phyloP scores from a whole-genome alignment of 2,797 vertebrate genomes.

The Sebastes hopkinsi region DNA sequence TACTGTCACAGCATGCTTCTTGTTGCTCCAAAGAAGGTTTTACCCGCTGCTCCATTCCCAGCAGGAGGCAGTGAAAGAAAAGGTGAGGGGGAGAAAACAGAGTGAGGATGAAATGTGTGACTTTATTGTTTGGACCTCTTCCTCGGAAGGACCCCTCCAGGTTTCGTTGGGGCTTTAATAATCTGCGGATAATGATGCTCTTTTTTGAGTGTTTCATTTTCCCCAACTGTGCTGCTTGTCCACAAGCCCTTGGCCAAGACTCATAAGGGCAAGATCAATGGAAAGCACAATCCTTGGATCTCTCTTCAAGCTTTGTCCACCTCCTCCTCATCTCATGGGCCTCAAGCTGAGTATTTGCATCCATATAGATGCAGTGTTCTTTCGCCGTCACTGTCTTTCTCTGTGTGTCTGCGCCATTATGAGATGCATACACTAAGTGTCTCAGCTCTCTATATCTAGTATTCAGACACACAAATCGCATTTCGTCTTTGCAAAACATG shows the following conservation, averaged over 20 bases:
- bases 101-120: constrained; percentile 36
- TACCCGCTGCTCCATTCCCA: constrained; percentile 40
- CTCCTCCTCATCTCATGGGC: constrained; percentile 9
- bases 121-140: constrained; percentile 43
- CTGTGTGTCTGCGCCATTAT: constrained; percentile 15
- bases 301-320: constrained; percentile 19
- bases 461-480: constrained; percentile 52
- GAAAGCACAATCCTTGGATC: constrained; percentile 29
- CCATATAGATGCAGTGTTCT: constrained; percentile 1
- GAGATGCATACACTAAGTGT: constrained; percentile 41
- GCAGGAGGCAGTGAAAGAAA: constrained; percentile 39
- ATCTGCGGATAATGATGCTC: constrained; percentile 49
- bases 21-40: constrained; percentile 57
- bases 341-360: constrained; percentile 49
- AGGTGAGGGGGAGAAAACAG: constrained; percentile 30
- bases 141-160: constrained; percentile 14
- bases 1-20: constrained; percentile 58
- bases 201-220: constrained; percentile 39
- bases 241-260: constrained; percentile 21
- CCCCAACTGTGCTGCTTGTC: constrained; percentile 8
- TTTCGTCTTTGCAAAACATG: constrained; percentile 45
- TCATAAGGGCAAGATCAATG: constrained; percentile 41
- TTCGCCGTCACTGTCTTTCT: constrained; percentile 2
- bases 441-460: constrained; percentile 36
- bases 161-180: constrained; percentile 42